Base-by-base conservation (phyloP, 2,113 vertebrate genomes). In the Neolamprologus longior region DNA sequence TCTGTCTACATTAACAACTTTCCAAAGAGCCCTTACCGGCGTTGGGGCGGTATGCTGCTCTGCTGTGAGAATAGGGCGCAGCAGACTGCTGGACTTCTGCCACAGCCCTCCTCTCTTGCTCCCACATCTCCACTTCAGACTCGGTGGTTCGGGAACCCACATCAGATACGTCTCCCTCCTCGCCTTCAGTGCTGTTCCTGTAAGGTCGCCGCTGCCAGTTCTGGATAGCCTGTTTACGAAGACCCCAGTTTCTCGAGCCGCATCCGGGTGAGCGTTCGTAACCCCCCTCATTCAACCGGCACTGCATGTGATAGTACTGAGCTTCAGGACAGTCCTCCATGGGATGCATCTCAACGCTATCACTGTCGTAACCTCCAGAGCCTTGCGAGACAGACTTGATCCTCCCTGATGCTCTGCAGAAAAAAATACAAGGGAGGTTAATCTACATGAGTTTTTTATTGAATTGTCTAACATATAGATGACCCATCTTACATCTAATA, bases 131-230 rank as follows among this genome's bases (percentile, higher is more conserved):
- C 0, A 97, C 97, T 93, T 99, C 98, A 0, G 98, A 99, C 94
- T 99, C 98, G 0, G 98, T 99, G 66, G 98, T 99, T 81, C 98
- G 95, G 83, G 98, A 99, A 9, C 98, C 98, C 90, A 98, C 98
- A 2, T 99, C 98, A 0, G 98, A 99, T 79, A 98, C 93, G 2
- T 99, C 98, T 0, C 98, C 98, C 84, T 99, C 98, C 89, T 99
- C 98, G 0, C 98, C 98, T 83, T 99, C 98, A 0, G 97, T 99
- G 97, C 98, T 99, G 97, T 99, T 98, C 84, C 97, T 96, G 92
- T 98, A 98, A 1, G 98, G 98, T 81, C 98, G 96, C 35, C 98
- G 97, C 93, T 99, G 98, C 98, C 98, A 99, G 96, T 99, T 99
- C 88, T 99, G 98, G 92, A 99, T 99, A 78, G 98, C 98, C 93